These are phyloP conservation scores for Enteromius treurensis DNA, from an alignment of 2,797 vertebrate genomes.

Conservation along the genomic window DNA sequence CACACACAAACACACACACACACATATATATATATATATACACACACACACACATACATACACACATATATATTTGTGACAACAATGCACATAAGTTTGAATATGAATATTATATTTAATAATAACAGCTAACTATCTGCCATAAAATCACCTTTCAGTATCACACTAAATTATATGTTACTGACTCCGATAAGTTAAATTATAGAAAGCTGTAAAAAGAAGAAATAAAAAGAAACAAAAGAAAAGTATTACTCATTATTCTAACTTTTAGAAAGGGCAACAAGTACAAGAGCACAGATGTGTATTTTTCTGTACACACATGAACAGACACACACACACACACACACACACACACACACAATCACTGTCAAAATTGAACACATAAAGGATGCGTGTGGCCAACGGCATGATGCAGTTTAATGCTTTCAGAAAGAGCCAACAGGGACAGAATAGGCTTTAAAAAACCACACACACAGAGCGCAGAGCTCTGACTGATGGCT, in stretches of 20 bases:
- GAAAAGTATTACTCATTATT: slow-evolving; percentile 29
- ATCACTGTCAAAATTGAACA: slow-evolving; percentile 14
- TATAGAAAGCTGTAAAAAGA: not conserved
- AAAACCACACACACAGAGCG: slow-evolving; percentile 12
- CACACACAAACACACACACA: too few species aligned
- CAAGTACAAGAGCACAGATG: slow-evolving; percentile 26
- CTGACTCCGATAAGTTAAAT: not conserved
- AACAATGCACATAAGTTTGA: too few species aligned
- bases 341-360: slow-evolving; percentile 1
- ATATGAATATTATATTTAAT: too few species aligned
- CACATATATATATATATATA: too few species aligned
- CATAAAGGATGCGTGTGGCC: slow-evolving; percentile 47
- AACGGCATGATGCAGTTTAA: slow-evolving; percentile 42
- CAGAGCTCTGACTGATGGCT: slow-evolving; percentile 55
- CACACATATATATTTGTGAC: too few species aligned
- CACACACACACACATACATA: too few species aligned
- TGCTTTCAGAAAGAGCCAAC: slow-evolving; percentile 44
- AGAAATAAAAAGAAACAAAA: slow-evolving; percentile 27
- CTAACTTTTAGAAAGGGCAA: slow-evolving; percentile 21
- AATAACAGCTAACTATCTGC: not conserved
- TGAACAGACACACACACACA: not conserved
- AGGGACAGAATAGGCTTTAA: slow-evolving; percentile 39
- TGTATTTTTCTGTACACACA: slow-evolving; percentile 53
- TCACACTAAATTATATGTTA: not conserved
- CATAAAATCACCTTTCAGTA: not conserved